Conservation (phyloP, 2,797 vertebrate species). For the Orientallactaga sibirica region DNA sequence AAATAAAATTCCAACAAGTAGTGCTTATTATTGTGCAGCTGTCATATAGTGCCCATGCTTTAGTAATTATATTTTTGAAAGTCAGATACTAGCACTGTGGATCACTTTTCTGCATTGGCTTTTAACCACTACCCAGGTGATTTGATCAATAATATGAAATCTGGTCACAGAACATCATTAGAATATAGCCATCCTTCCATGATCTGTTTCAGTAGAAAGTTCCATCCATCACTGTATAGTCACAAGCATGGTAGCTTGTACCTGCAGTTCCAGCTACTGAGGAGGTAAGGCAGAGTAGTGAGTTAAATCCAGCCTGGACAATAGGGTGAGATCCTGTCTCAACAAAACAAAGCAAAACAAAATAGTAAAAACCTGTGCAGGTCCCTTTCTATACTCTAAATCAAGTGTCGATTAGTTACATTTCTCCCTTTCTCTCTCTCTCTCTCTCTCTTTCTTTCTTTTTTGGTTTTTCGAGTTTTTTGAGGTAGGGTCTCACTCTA, state of each 20-base stretch:
- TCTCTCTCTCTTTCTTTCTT: no score
- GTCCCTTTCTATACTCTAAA: not conserved
- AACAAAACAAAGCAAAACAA: not conserved
- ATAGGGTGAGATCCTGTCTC: not conserved
- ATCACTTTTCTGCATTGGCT: constrained; percentile 6
- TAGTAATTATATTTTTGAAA: constrained; percentile 51
- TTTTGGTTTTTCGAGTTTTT: no score
- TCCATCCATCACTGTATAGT: not conserved
- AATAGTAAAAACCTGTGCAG: not conserved
- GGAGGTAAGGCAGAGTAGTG: not conserved
- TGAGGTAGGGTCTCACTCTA: no score
- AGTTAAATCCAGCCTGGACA: not conserved
- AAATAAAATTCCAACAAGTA: constrained; percentile 51
- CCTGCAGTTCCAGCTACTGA: not conserved
- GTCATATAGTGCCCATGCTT: not conserved
- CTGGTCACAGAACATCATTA: not conserved
- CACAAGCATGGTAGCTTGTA: not conserved
- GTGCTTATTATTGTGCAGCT: constrained; percentile 50
- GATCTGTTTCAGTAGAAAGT: not conserved
- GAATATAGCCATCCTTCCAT: not conserved
- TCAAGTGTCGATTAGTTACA: not conserved
- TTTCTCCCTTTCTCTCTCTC: no score
- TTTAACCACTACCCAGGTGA: not conserved
- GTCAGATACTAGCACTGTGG: constrained; percentile 36
- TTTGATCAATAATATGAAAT: constrained; percentile 3